Base-by-base conservation (phyloP, 2,113 vertebrate species). In the Microcebus griseorufus region DNA sequence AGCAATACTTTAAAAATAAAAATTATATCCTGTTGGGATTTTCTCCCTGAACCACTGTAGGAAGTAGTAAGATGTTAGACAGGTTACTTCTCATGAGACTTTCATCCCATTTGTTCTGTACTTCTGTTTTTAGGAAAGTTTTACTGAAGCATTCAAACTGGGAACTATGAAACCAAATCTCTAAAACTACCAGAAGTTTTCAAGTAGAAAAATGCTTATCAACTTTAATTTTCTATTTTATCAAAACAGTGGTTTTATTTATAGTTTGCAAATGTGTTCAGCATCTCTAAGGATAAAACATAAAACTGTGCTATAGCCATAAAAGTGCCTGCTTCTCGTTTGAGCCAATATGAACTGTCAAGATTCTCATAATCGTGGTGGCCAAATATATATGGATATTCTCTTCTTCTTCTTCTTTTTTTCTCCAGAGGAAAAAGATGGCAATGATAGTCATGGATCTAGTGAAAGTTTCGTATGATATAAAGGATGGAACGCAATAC, bases 1-100 rank as follows among this genome's bases (percentile, higher is more conserved):
- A 87, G 42, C 32, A 81, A 32, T 62, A 23, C 32, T 32, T 72
- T 87, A 81, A 90, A 89, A 93, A 70, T 60, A 87, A 88, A 93
- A 88, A 69, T 55, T 20, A 2, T 34, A 37, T 23, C 34, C 64
- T 83, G 5, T 85, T 65, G 83, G 79, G 58, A 84, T 51, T 94
- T 94, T 65, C 53, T 94, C 45, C 32, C 69, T 4, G 22, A 93
- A 72, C 11, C 65, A 39, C 42, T 53, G 37, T 17, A 23, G 51
- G 29, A 94, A 94, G n/a, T 17, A 73, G 22, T 81, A 4, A 89
- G 92, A 60, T 39, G 55, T 27, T 70, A 1, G 0, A 60, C 25
- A 58, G 32, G 27, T 42, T 37, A 37, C 67, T 79, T 88, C 69
- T 94, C 84, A 53, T 0, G 79, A 97, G 62, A 88, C 1, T 9